Base-by-base conservation (phyloP, 2,113 vertebrate species). In the Tachycineta bicolor region DNA sequence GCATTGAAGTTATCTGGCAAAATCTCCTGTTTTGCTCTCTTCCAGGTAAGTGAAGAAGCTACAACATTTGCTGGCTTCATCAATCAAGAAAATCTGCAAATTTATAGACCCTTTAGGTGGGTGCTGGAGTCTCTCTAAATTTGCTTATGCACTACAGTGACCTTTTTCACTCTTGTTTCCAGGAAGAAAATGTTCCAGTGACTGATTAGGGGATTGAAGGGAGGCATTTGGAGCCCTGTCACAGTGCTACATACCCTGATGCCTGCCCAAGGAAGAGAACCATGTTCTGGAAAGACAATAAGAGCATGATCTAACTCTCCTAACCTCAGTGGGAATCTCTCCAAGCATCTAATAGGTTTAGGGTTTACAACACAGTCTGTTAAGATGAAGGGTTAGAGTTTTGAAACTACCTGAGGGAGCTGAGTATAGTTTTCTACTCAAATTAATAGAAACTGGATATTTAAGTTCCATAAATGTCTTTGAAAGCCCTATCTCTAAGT, bases 331-430 rank as follows among this genome's bases (percentile, higher is more conserved):
- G 59, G 55, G 63, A 96, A 83, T 60, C 29, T 86, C 76, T 94
- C 55, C 59, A 92, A 63, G 28, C 39, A 56, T 83, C 71, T 73
- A 69, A 77, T 49, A 63, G 20, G 34, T 83, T 90, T 67, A 88
- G 43, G 7, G n/a, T 90, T 93, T 91, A 91, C 50, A 73, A 64
- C 15, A 58, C 3, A 18, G n/a, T n/a, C 60, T 87, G 43, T 78
- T 91, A 84, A 83, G 43, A 75, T 62, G 50, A 93, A 92, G 37
- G 37, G 37, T 37, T 37, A 37, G 37, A n/a, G 50, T 94, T 96
- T 91, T 89, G 58, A 91, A 96, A 79, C 62, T 85, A 94, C 82
- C 64, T 95, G 58, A 77, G 82, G 85, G 84, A 96, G 6, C 60
- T 78, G 47, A 87, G 34, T 3, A 2, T 71, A 81, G 52, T 41